Base-by-base conservation (phyloP, 2,888 invertebrate species). In the Cantharis nigra region DNA sequence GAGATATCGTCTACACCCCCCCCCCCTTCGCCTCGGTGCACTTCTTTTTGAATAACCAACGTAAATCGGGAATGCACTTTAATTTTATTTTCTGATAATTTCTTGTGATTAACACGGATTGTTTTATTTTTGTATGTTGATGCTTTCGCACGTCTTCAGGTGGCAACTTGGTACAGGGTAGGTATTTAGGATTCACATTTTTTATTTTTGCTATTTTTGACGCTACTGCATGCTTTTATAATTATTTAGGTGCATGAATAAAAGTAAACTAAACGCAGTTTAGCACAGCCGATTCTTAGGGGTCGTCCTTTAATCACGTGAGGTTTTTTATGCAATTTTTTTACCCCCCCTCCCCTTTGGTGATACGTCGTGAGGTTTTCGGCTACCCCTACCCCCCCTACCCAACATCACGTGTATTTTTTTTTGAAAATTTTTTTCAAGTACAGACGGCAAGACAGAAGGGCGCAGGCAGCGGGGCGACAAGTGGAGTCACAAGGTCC, bases 161-260 rank as follows among this genome's bases (percentile, higher is more conserved):
- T 96, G 93, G 95, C 95, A 90, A 93, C 94, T 91, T 96, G 96
- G 95, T 96, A 94, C 93, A 93, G 95, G 95, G 95, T 96, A 95
- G 92, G 95, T 95, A 90, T 82, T 79, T 81, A 81, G 76, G 70
- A 70, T 33, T 67, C 28, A 49, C 78, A 77, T 74, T 11, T 70
- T 71, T 72, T 70, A 49, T 49, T 74, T 77, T 76, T 64, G 63
- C 70, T 26, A 26, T 72, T 23, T 63, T 64, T 14, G 13, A 28
- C 14, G 70, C 75, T 49, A 49, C 9, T 49, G 49, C 49, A 49
- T 49, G 49, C 2, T 49, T 49, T 49, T n/a, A 49, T n/a, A 33
- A 5, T 4, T 49, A 26, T 26, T n/a, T 49, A 49, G 13, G n/a
- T 49, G 49, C 49, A 49, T 23, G 23, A 3, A 20, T 23, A 23